Conservation (phyloP, 2,888 invertebrate genomes). For the Napeogenes sylphis region DNA sequence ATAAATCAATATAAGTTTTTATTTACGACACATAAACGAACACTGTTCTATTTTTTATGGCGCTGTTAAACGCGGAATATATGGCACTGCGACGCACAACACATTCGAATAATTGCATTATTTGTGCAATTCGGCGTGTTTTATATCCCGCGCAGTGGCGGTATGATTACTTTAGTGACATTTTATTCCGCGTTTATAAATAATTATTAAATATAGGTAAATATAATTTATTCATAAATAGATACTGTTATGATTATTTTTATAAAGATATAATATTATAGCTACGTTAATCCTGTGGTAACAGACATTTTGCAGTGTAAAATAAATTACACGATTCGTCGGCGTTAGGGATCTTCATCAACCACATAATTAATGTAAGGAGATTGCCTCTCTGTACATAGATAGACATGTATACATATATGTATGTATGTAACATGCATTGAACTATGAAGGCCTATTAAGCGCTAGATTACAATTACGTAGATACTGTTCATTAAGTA, state of each 20-base stretch:
- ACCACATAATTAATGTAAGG: conserved; percentile 64
- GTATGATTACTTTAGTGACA: background rate
- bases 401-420: conserved; percentile 18
- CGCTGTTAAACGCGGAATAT: conserved; percentile 3
- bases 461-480: too few relatives aligned
- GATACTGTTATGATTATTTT: conserved; percentile 2
- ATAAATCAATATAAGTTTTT: background rate
- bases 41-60: conserved; percentile 1
- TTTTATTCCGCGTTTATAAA: background rate
- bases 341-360: conserved; percentile 57
- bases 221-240: background rate
- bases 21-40: conserved; percentile 1
- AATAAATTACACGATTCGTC: conserved; percentile 55
- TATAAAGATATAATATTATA: background rate
- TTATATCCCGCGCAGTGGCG: background rate
- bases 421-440: too few relatives aligned
- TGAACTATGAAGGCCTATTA: too few relatives aligned
- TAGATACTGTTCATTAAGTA: too few relatives aligned
- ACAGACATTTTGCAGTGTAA: conserved; percentile 25
- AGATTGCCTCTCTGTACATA: conserved; percentile 56
- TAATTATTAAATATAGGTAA: too few relatives aligned
- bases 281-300: conserved; percentile 17
- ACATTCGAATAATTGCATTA: background rate
- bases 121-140: background rate
- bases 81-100: background rate